Base-by-base conservation (phyloP, 2,113 vertebrate species). In the Prochilodus magdalenae region DNA sequence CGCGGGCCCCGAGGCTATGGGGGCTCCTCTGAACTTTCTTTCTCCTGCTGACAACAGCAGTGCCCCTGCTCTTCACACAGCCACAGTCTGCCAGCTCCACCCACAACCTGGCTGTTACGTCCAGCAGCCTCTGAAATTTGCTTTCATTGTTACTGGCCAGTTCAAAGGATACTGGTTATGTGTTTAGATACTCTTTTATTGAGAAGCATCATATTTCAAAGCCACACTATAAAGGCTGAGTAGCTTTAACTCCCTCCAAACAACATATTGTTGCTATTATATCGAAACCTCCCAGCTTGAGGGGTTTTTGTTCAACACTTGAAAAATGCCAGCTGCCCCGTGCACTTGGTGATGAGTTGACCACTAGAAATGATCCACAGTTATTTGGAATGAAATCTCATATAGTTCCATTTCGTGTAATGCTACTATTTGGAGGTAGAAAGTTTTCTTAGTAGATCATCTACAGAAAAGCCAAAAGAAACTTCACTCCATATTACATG, bases 11-110 rank as follows among this genome's bases (percentile, higher is more conserved):
- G 30, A 57, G 80, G 76, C 59, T 20, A 20, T 24, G 47, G 11
- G 27, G 30, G 65, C 63, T 81, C 59, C 30, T 75, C 65, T 83
- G 55, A 81, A 84, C 73, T 73, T 67, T 78, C 53, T 75, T 53
- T 84, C 73, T 82, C 75, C 36, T 77, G 70, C 49, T 82, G 84
- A 74, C 71, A 78, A 53, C 57, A 77, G 63, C 20, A 40, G 77
- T 20, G 40, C 62, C 77, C 80, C 83, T 63, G 71, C 77, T 67
- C 53, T 73, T 85, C 84, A 86, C 79, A 73, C 66, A 1, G 80
- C 84, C 66, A 69, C 49, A 51, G 40, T 53, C 80, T 51, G 27
- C 36, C n/a, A 51, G 15, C 71, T 53, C 53, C 36, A 14, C 36
- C 49, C 71, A 44, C 33, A 24, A n/a, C 59, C 59, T 74, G 51